phyloP scores from a whole-genome alignment of 2,888 invertebrate species.

The Agelastica alni region DNA sequence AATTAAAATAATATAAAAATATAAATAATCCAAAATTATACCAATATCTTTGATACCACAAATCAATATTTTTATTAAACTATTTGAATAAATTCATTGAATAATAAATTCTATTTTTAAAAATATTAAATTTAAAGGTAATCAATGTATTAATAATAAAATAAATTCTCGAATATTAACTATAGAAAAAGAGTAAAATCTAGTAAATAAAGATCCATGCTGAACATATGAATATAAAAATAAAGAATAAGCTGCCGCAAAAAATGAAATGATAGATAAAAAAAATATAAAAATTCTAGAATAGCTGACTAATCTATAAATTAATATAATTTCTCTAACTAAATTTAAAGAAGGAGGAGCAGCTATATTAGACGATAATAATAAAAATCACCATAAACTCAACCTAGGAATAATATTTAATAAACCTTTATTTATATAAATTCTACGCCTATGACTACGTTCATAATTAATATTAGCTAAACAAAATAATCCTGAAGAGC shows the following conservation, averaged over 20 bases:
- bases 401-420: conserved; percentile 37
- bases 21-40: conserved; percentile 58
- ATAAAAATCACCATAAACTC: conserved; percentile 67
- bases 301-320: conserved; percentile 64
- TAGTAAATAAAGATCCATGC: no score
- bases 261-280: conserved; percentile 65
- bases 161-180: no score
- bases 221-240: conserved; percentile 68
- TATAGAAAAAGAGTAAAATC: no score
- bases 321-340: conserved; percentile 66
- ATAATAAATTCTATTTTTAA: no score
- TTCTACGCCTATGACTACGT: conserved; percentile 63
- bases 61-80: no score
- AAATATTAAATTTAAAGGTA: no score
- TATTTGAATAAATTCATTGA: no score
- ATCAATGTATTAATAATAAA: no score
- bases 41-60: conserved; percentile 67
- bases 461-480: conserved; percentile 69
- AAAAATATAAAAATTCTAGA: conserved; percentile 59
- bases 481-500: conserved; percentile 68
- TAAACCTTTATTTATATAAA: conserved; percentile 68
- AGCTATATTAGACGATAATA: conserved; percentile 68
- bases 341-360: conserved; percentile 55
- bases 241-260: conserved; percentile 68
- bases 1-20: conserved; percentile 59